Evolutionary conservation across 2,888 invertebrate species (phyloP).

Genomic region (Agrilus cyanescens): DNA sequence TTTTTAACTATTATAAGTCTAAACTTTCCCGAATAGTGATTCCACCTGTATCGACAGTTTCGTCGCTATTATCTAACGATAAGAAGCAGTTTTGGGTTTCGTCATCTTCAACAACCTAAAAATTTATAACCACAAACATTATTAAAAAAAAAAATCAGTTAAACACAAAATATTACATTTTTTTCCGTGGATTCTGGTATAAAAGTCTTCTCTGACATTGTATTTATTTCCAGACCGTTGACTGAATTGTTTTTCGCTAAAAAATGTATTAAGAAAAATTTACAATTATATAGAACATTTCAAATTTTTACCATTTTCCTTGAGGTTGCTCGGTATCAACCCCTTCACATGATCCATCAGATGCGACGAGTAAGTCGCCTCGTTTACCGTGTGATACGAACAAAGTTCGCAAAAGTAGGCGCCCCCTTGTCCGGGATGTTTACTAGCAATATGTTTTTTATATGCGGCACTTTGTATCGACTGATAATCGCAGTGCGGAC

Average conservation of each 20-base stretch:
- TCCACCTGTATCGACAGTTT: conserved; percentile 43
- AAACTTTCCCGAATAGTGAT: conserved; percentile 44
- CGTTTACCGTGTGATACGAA: conserved; percentile 46
- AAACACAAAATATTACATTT: too few relatives aligned
- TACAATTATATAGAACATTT: too few relatives aligned
- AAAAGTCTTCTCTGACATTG: too few relatives aligned
- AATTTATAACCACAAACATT: too few relatives aligned
- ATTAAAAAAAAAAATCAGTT: too few relatives aligned
- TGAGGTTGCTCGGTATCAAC: conserved; percentile 23
- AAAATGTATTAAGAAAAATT: too few relatives aligned
- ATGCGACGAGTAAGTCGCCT: conserved; percentile 41
- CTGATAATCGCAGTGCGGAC: conserved; percentile 54
- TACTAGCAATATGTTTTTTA: conserved; percentile 46
- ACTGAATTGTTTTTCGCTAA: too few relatives aligned
- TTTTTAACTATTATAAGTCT: conserved; percentile 11
- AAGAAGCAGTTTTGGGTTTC: conserved; percentile 33
- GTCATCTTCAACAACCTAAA: conserved; percentile 34
- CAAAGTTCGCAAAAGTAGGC: conserved; percentile 42
- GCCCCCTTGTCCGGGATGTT: conserved; percentile 41
- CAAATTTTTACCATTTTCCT: conserved; percentile 6
- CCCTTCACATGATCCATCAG: conserved; percentile 43
- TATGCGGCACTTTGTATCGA: conserved; percentile 58
- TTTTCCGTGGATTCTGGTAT: too few relatives aligned
- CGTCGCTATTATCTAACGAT: conserved; percentile 28
- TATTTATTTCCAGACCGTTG: too few relatives aligned